Evolutionary conservation across 2,113 vertebrate genomes (phyloP), one percentile per base, ranked within the genome.

Genomic region (Empidonax traillii): DNA sequence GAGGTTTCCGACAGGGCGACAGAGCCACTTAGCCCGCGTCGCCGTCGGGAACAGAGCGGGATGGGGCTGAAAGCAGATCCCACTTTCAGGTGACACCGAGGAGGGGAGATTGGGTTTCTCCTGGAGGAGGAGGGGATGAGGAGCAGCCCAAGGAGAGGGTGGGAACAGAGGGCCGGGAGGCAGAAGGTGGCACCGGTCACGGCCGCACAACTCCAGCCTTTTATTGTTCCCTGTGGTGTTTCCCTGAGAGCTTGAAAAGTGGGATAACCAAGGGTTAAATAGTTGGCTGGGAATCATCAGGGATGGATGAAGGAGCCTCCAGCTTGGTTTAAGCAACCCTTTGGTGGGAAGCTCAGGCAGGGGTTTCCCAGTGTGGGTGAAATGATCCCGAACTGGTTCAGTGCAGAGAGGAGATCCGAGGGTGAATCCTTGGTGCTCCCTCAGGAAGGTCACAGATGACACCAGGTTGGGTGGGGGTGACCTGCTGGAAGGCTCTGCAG

Each of bases 11-110:
- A 3, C 56, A 2, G 55, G 76, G 89, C 33, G 19, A 81, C 65
- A 30, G 68, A 94, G 44, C 47, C 95, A 68, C 66, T 95, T 66
- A 87, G 58, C 10, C 18, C 2, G 6, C 9, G 6, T 31, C 7
- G 0, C 92, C 9, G 62, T 37, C 18, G 6, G 93, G 85, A 79
- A 44, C 24, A 6, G 81, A 91, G 69, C 6, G 0, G 71, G 53
- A 91, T 49, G 66, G 87, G 93, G 13, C 41, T 96, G 96, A 95
- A 96, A 96, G 85, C 74, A 72, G 93, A 97, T 97, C 96, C 86
- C 7, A 0, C 91, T 91, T 95, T 95, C 95, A 96, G 94, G 89
- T 96, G 95, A 96, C 87, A 96, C 87, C 18, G 68, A 96, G 89
- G 91, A 97, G 80, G 56, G 51, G 24, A 37, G 94, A 96, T 97